Percentiles rank a stretch among this genome's conserved stretches.
Evolutionary conservation across 2,797 vertebrate genomes (phyloP).

Genomic region (Limosa lapponica): DNA sequence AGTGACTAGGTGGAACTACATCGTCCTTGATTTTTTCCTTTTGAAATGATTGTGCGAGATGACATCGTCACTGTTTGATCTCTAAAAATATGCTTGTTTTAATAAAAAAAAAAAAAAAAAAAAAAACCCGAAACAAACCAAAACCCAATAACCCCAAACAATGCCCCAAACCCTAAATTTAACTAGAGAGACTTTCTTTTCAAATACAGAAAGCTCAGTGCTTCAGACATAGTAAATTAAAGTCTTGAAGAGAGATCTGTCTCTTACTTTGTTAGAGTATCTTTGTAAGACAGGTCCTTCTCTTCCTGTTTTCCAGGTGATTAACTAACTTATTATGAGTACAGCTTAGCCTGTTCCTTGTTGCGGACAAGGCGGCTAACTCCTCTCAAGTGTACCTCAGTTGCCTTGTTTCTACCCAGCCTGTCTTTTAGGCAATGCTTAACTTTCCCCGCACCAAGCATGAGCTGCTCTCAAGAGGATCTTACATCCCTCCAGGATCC

Average conservation of each 20-base stretch:
- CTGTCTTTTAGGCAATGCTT: background rate
- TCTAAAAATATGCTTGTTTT: background rate
- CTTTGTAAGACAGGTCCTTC: background rate
- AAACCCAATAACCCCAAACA: background rate
- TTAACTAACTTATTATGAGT: background rate
- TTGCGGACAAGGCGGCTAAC: background rate
- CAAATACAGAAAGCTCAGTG: background rate
- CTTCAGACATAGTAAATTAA: background rate
- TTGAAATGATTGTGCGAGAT: background rate
- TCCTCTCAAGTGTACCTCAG: background rate
- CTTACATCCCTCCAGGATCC: no score
- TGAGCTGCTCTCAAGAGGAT: background rate
- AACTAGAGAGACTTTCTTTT: background rate
- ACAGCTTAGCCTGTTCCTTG: background rate
- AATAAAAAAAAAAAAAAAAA: background rate
- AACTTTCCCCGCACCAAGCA: background rate
- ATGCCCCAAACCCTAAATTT: background rate
- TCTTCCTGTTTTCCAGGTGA: background rate
- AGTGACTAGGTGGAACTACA: rapidly evolving
- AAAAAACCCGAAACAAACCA: background rate
- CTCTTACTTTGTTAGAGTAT: background rate
- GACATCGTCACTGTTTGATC: background rate
- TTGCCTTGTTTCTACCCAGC: background rate
- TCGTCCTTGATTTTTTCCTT: background rate
- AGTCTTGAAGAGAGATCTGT: background rate